Base-by-base conservation (phyloP, 2,797 vertebrate genomes). In the Pseudomugil gertrudae region DNA sequence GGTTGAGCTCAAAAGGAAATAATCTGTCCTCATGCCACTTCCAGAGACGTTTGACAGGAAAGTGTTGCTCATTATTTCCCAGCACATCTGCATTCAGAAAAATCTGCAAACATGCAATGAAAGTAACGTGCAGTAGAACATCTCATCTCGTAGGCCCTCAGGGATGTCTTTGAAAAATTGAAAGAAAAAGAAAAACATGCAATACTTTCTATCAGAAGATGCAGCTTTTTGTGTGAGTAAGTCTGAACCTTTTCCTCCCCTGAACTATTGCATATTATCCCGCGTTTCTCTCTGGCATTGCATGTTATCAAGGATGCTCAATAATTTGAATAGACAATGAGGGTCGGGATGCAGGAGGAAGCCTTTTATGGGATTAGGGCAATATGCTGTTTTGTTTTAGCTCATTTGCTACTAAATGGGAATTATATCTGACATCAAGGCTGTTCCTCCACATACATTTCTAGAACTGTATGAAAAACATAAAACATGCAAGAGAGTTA, bases 361-460 rank as follows among this genome's bases (percentile, higher is more conserved):
- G 63, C 53, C 53, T 76, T 72, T 74, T 85, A 90, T 86, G 83
- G 88, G 81, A 75, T 86, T 78, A 79, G 48, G 69, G 67, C 48
- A 66, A 78, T 76, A 69, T 72, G 67, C 51, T 60, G 43, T 61
- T n/a, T 66, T 57, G 30, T 76, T 66, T 77, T 26, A 29, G 62
- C 74, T 74, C 24, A 4, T 10, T 14, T 35, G 36, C 68, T 72
- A 71, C 69, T 72, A 54, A 75, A 78, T 78, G 64, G 38, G 66
- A 72, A 54, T 29, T 19, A 67, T 35, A 63, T 54, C 29, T 53
- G 61, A 51, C 74, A 45, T 67, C 21, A 29, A 29, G 26, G 8
- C 15, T 29, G 13, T 51, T 50, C 11, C 6, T 50, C 21, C 21
- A 24, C 48, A 21, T 33, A 53, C 0, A 2, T 9, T 79, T 67